phyloP scores from a whole-genome alignment of 92 coral and sea anemone species.

The Phymanthus crucifer region DNA sequence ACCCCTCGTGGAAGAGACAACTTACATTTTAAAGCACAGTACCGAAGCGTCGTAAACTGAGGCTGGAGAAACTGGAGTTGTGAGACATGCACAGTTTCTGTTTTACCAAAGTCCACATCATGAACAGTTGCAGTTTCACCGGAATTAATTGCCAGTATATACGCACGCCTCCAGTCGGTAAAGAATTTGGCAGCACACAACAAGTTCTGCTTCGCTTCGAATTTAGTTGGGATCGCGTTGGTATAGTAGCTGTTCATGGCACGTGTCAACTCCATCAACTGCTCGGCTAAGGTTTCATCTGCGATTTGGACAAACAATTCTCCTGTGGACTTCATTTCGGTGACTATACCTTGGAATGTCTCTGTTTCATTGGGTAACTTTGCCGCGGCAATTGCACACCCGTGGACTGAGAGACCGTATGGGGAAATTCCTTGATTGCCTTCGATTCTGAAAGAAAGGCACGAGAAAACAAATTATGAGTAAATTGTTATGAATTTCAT shows the following conservation, averaged over 20 bases:
- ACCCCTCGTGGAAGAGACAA: conserved; percentile 47
- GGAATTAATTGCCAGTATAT: conserved; percentile 37
- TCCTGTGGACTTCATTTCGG: conserved; percentile 64
- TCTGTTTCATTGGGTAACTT: conserved; percentile 5
- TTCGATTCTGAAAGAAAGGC: not conserved
- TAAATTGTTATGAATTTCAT: too few species aligned
- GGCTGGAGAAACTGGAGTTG: conserved; percentile 57
- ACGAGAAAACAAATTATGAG: too few species aligned
- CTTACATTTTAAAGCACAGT: conserved; percentile 70
- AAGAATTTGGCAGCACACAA: conserved; percentile 49
- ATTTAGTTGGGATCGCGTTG: not conserved
- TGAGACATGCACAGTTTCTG: conserved; percentile 44
- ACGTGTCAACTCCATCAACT: conserved; percentile 42
- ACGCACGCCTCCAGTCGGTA: conserved; percentile 72
- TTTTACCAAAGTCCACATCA: conserved; percentile 83
- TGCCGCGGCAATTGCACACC: conserved; percentile 1
- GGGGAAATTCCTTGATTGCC: not conserved
- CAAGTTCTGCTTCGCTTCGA: conserved; percentile 19
- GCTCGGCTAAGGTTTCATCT: conserved; percentile 36
- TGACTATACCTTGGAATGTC: conserved; percentile 65
- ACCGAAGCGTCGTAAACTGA: conserved; percentile 44
- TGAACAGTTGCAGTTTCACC: conserved; percentile 43
- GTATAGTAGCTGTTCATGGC: conserved; percentile 40
- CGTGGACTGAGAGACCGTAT: not conserved
- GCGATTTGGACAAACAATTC: conserved; percentile 68